These are phyloP conservation scores for Epinotia demarniana DNA, from an alignment of 2,888 invertebrate genomes.

Conservation along the genomic window DNA sequence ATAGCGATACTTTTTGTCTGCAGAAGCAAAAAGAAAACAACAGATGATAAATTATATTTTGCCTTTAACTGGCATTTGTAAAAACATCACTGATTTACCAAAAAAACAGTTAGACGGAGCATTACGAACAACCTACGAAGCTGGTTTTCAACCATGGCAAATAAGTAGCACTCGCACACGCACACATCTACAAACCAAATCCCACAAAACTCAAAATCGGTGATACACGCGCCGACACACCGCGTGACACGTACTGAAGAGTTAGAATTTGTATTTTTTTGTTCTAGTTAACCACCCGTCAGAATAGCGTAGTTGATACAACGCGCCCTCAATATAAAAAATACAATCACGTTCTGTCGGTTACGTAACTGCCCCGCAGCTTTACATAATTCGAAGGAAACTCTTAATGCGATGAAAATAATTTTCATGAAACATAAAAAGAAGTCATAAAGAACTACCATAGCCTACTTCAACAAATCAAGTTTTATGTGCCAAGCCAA, in stretches of 20 bases:
- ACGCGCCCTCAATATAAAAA: neutral
- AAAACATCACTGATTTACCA: neutral
- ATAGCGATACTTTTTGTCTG: neutral
- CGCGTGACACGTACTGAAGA: no score
- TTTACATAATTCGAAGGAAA: slow-evolving; percentile 1
- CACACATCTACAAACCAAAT: no score
- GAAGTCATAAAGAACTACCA: slow-evolving; percentile 22
- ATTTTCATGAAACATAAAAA: slow-evolving; percentile 28
- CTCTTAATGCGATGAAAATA: slow-evolving; percentile 1
- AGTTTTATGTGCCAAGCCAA: slow-evolving; percentile 29
- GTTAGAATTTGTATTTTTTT: no score
- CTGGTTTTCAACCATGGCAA: no score
- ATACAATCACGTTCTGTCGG: neutral
- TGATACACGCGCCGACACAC: no score
- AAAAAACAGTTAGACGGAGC: no score
- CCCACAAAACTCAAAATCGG: no score
- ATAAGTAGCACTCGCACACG: no score
- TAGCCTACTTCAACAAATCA: slow-evolving; percentile 29
- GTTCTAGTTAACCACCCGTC: no score
- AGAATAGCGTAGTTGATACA: no score
- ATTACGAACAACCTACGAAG: no score
- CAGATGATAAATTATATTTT: neutral
- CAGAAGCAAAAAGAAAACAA: neutral
- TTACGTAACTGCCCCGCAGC: neutral
- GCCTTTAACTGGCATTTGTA: neutral